A percentile compares a stretch with the other conserved stretches of the same genome.
Conservation (phyloP, 1,140 invertebrate species). For the Cotesia chilonis region DNA sequence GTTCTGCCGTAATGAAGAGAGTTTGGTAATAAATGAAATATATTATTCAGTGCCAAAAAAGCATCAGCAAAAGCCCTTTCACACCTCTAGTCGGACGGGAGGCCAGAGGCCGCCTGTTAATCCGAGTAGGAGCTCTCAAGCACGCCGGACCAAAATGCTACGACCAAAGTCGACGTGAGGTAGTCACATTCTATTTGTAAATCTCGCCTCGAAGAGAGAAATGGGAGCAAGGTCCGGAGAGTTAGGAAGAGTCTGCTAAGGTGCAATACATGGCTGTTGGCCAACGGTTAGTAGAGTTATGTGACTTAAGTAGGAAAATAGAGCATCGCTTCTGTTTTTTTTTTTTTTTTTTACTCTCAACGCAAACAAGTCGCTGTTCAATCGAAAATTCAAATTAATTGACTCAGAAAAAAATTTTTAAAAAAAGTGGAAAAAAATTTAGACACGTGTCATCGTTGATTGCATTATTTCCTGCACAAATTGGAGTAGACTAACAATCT, state of each 20-base stretch:
- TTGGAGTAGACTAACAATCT: constrained; percentile 49
- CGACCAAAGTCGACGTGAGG: constrained; percentile 1
- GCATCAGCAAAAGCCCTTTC: constrained; percentile 14
- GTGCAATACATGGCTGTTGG: constrained; percentile 61
- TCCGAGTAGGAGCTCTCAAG: too few relatives aligned
- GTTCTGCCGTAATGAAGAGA: background rate
- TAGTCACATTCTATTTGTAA: constrained; percentile 56
- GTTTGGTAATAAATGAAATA: background rate
- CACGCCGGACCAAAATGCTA: too few relatives aligned
- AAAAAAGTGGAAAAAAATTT: too few relatives aligned
- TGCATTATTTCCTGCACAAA: too few relatives aligned
- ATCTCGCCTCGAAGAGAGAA: constrained; percentile 56
- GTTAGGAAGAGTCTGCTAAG: constrained; percentile 64
- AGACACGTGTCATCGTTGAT: too few relatives aligned
- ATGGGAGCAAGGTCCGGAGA: constrained; percentile 66
- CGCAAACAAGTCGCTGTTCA: constrained; percentile 36
- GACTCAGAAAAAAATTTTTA: too few relatives aligned
- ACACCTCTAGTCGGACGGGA: background rate
- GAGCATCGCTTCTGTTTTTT: constrained; percentile 43
- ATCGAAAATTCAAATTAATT: background rate
- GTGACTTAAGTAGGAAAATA: constrained; percentile 60
- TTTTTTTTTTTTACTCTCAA: constrained; percentile 28
- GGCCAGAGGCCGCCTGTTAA: background rate
- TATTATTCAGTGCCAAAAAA: background rate
- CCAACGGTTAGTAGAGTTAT: constrained; percentile 59